Conservation (phyloP, 2,797 vertebrate genomes). For the Poeciliopsis gracilis region DNA sequence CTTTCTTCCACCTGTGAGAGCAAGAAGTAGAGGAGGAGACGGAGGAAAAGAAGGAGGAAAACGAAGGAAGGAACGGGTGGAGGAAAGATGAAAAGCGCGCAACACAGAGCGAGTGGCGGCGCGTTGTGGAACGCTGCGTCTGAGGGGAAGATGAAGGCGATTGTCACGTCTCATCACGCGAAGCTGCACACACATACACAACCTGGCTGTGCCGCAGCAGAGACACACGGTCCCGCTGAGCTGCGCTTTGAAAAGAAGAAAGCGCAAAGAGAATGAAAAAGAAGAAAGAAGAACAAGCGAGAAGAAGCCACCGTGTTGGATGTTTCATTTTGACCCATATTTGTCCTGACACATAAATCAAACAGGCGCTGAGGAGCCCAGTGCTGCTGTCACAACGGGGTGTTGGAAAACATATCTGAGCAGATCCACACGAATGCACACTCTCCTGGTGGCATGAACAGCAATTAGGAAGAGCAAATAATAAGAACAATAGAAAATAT, state of each 20-base stretch:
- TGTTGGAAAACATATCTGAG: slow-evolving; percentile 62
- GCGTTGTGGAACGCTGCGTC: slow-evolving; percentile 74
- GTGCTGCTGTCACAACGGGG: slow-evolving; percentile 62
- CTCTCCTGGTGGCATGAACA: slow-evolving; percentile 56
- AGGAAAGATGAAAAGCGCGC: slow-evolving; percentile 75
- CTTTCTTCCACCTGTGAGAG: slow-evolving; percentile 80
- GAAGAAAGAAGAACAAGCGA: slow-evolving; percentile 78
- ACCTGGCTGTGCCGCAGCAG: slow-evolving; percentile 61
- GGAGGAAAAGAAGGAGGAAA: slow-evolving; percentile 44
- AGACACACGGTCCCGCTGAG: slow-evolving; percentile 72
- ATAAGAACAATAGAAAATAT: slow-evolving; percentile 50
- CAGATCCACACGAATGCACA: slow-evolving; percentile 51
- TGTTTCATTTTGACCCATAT: slow-evolving; percentile 80
- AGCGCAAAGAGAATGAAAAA: slow-evolving; percentile 77
- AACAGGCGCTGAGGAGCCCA: slow-evolving; percentile 70
- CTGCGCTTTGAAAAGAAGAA: slow-evolving; percentile 77
- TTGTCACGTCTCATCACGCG: slow-evolving; percentile 78
- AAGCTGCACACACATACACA: slow-evolving; percentile 39
- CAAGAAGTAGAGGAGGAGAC: slow-evolving; percentile 39
- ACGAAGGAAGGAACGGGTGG: slow-evolving; percentile 49
- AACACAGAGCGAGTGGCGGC: slow-evolving; percentile 70
- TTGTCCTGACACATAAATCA: slow-evolving; percentile 77
- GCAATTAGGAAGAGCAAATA: slow-evolving; percentile 67
- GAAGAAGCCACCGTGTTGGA: slow-evolving; percentile 72
- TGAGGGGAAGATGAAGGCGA: slow-evolving; percentile 82